Conservation (phyloP, 2,797 vertebrate species). For the Artibeus lituratus region DNA sequence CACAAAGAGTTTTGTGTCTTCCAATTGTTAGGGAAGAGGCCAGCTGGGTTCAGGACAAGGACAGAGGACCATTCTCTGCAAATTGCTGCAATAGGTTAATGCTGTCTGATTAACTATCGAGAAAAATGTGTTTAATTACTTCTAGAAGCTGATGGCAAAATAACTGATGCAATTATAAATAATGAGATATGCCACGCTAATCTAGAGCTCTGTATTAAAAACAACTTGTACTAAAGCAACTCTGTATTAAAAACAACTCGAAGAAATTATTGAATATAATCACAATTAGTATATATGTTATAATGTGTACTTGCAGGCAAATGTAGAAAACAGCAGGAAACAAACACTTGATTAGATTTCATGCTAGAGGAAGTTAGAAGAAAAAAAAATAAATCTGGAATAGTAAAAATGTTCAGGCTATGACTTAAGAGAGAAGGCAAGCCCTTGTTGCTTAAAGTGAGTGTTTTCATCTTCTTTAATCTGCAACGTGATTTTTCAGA, state of each 20-base stretch:
- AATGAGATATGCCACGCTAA: neutral
- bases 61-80: neutral
- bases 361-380: neutral
- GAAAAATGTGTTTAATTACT: constrained; percentile 17
- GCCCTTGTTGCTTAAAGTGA: neutral
- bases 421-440: neutral
- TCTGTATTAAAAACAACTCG: constrained; percentile 40
- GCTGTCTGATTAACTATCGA: neutral
- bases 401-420: neutral
- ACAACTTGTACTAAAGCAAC: neutral
- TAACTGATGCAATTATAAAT: neutral
- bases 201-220: constrained; percentile 24
- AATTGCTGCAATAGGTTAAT: neutral
- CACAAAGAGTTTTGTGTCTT: neutral
- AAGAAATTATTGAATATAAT: constrained; percentile 46
- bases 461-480: constrained; percentile 13
- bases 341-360: constrained; percentile 29
- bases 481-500: neutral
- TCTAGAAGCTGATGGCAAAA: constrained; percentile 45
- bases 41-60: neutral
- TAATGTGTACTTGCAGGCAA: neutral
- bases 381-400: neutral
- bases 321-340: neutral
- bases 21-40: neutral
- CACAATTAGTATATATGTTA: constrained; percentile 37